Base-by-base conservation (phyloP, 92 coral and sea anemone species). In the Umimayanthus chanpuru region DNA sequence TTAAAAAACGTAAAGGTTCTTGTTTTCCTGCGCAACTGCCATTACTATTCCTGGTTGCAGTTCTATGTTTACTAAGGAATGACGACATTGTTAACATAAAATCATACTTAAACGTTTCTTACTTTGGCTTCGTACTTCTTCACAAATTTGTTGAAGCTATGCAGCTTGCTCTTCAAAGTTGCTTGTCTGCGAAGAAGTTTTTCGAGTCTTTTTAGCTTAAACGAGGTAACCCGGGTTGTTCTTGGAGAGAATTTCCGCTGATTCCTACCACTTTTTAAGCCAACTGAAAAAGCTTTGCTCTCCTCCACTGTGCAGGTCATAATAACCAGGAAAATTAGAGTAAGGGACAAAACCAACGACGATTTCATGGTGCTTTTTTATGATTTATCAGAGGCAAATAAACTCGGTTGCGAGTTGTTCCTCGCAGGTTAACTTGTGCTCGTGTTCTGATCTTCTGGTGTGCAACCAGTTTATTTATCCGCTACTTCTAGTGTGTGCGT, bases 61-160 rank as follows among this genome's bases (percentile, higher is more conserved):
- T 61, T 20, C 20, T 61, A 20, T 20, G 25, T 61, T 61, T 61
- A 4, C 23, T 3, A 18, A 61, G 25, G 67, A 56, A 14, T 56
- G 2, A 14, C 4, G 14, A 56, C 67, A 18, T 20, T 61, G 6
- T 61, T 2, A 3, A 4, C 67, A 61, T 1, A 61, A 61, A 44
- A 6, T 61, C 67, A 4, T 61, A 61, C 1, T 61, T 0, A 4
- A 56, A 30, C 2, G 18, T 66, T 66, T 66, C 76, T 82, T 43
- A 82, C 86, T 53, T 66, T 82, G 86, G 20, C n/a, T 82, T 82
- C 64, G 86, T 82, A 82, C 49, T 82, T 82, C 76, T 82, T 82
- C 36, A 82, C 5, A 44, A 82, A 82, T 67, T 65, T 82, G 76
- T 67, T 82, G 20, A 82, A 82, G 75, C 86, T 82, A 7, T 18